phyloP scores from a whole-genome alignment of 2,113 vertebrate genomes.

The Opisthocomus hoazin region DNA sequence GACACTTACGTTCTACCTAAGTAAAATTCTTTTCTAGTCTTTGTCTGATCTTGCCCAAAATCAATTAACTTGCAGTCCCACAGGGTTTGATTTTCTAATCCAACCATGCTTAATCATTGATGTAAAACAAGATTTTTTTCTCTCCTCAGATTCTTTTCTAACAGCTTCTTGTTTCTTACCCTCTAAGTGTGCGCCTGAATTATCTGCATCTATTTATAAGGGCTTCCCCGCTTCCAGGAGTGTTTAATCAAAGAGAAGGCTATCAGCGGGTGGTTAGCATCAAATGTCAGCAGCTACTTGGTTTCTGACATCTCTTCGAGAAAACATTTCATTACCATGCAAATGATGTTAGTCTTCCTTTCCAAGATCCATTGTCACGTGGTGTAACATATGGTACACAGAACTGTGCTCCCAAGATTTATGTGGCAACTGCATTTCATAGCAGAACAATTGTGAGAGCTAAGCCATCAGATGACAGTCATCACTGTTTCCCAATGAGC shows the following conservation, averaged over 20 bases:
- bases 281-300: conserved; percentile 1
- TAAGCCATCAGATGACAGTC: neutral
- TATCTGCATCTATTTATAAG: neutral
- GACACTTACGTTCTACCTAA: neutral
- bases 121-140: neutral
- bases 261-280: conserved; percentile 26
- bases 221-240: neutral
- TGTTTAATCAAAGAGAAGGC: conserved; percentile 19
- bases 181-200: neutral
- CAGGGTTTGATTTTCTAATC: neutral
- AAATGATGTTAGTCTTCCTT: conserved; percentile 8
- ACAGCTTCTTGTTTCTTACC: neutral
- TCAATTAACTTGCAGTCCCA: neutral
- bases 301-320: neutral
- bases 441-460: neutral
- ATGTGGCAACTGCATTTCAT: neutral
- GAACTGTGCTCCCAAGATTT: neutral
- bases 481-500: neutral
- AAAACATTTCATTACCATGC: conserved; percentile 33
- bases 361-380: neutral
- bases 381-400: neutral
- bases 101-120: neutral
- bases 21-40: neutral
- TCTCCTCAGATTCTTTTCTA: neutral
- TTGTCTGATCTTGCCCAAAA: neutral